Evolutionary conservation across 2,113 vertebrate genomes (phyloP).

Genomic region (Condylura cristata): DNA sequence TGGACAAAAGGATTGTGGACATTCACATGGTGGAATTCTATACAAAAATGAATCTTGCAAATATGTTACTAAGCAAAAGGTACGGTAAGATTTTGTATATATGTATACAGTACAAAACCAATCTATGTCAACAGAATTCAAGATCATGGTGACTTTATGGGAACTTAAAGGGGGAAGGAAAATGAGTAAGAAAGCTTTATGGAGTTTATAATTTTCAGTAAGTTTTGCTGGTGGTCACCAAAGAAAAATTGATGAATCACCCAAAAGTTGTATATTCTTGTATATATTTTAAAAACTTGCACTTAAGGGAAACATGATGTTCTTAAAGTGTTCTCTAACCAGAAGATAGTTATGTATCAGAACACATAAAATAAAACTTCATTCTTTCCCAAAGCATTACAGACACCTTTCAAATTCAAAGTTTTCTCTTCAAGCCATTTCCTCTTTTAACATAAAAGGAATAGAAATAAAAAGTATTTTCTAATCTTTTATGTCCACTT

Average conservation of each 20-base stretch:
- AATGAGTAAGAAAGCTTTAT: not conserved
- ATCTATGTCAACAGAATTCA: conserved; percentile 4
- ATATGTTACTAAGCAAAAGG: not conserved
- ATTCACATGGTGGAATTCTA: not conserved
- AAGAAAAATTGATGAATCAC: not conserved
- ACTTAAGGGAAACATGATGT: conserved; percentile 14
- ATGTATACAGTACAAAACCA: not conserved
- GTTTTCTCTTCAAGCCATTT: not conserved
- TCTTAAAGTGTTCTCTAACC: conserved; percentile 10
- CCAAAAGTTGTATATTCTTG: not conserved
- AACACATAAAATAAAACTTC: conserved; percentile 21
- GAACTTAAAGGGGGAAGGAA: not conserved
- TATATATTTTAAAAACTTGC: not conserved
- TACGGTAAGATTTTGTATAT: not conserved
- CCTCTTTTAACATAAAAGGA: not conserved
- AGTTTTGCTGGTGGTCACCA: not conserved
- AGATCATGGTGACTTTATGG: conserved; percentile 22
- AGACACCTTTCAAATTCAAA: not conserved
- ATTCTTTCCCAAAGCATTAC: conserved; percentile 9
- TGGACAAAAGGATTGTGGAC: not conserved
- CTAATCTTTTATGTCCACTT: not conserved
- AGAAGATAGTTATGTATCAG: not conserved
- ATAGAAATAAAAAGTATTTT: not conserved
- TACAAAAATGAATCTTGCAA: not conserved
- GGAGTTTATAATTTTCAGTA: not conserved